Conservation (phyloP, 2,797 vertebrate species). For the Margarornis squamiger region DNA sequence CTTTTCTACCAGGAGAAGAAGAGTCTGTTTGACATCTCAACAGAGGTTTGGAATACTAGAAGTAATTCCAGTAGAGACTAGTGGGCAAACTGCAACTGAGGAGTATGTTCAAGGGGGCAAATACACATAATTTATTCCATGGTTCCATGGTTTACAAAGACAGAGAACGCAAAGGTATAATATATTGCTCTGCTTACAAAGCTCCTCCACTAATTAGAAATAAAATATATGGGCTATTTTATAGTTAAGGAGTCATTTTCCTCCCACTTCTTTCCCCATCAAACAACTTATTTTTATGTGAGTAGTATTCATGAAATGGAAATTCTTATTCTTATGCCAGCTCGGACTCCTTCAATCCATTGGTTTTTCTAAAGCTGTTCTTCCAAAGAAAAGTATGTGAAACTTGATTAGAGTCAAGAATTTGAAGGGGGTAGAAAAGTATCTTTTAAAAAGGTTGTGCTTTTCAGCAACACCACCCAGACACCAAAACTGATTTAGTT, state of each 20-base stretch:
- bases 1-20: not conserved
- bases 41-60: not conserved
- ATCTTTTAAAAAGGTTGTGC: not conserved
- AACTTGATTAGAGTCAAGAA: not conserved
- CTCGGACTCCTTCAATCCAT: not conserved
- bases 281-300: not conserved
- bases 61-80: constrained; percentile 3
- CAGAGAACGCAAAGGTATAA: not conserved
- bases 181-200: not conserved
- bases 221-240: not conserved
- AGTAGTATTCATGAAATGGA: not conserved
- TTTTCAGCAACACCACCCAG: constrained; percentile 10
- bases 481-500: not conserved
- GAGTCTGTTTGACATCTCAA: not conserved
- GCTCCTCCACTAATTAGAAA: not conserved
- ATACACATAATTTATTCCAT: not conserved
- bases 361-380: not conserved
- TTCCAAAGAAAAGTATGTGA: not conserved
- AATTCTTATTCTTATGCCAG: constrained; percentile 1
- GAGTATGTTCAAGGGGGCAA: not conserved
- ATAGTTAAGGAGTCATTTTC: not conserved
- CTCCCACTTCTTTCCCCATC: not conserved
- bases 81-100: not conserved
- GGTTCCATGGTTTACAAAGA: not conserved
- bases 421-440: not conserved